Percentiles rank a stretch among this genome's conserved stretches.
Conservation (phyloP, 2,888 invertebrate genomes). For the Junonia oenone region DNA sequence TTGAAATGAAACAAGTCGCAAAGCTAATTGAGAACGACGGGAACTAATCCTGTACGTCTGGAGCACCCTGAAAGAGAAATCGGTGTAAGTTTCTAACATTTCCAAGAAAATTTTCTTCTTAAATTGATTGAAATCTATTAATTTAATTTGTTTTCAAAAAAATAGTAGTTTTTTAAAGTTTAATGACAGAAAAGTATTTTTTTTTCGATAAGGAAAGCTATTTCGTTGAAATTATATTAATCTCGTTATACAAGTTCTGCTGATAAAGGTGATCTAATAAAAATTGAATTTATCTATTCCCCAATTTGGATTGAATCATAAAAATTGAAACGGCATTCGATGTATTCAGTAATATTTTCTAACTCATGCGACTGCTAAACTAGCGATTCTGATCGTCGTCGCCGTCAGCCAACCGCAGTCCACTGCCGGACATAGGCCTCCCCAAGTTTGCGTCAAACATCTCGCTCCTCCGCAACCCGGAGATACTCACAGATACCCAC, state of each 20-base stretch:
- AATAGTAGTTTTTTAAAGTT: too few species aligned
- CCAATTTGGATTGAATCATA: background rate
- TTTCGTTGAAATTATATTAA: too few species aligned
- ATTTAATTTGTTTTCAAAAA: too few species aligned
- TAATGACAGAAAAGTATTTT: too few species aligned
- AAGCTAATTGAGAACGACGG: background rate
- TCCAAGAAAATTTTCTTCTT: background rate
- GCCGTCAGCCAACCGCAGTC: too few species aligned
- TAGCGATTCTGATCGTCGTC: too few species aligned
- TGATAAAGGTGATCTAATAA: background rate
- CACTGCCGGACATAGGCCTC: too few species aligned
- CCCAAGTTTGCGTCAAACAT: too few species aligned
- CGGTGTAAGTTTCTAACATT: background rate
- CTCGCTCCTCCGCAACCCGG: too few species aligned
- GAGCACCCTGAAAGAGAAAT: background rate
- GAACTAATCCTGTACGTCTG: background rate
- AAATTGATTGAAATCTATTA: background rate
- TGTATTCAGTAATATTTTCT: constrained; percentile 2
- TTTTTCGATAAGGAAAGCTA: too few species aligned
- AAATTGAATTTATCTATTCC: background rate
- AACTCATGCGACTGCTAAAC: background rate
- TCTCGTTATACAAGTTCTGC: too few species aligned
- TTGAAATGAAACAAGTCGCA: background rate
- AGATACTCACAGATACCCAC: too few species aligned
- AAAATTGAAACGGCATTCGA: background rate